Conservation (phyloP, 2,113 vertebrate genomes). For the Phoxinus phoxinus region DNA sequence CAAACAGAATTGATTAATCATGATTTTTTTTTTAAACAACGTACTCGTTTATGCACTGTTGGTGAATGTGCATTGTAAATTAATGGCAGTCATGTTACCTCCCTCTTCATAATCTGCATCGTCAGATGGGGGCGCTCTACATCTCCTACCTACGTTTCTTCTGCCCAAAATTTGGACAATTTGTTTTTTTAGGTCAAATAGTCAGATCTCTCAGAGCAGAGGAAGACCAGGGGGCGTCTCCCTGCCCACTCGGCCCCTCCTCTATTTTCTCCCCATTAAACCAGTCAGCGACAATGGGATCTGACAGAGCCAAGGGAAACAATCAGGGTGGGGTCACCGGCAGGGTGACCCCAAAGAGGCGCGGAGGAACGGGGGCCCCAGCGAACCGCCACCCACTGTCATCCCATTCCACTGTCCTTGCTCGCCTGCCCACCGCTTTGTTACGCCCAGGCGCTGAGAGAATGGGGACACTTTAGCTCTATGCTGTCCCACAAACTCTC, state of each 20-base stretch:
- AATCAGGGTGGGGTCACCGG: conserved; percentile 75
- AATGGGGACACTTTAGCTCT: conserved; percentile 70
- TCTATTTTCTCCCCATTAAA: conserved; percentile 78
- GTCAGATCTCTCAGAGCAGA: conserved; percentile 71
- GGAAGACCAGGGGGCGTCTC: conserved; percentile 64
- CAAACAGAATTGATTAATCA: not conserved
- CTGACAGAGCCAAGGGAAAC: conserved; percentile 81
- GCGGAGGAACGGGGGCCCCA: conserved; percentile 68
- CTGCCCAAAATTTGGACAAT: conserved; percentile 12
- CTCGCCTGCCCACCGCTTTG: conserved; percentile 70
- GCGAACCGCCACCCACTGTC: conserved; percentile 61
- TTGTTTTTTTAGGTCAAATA: conserved; percentile 83
- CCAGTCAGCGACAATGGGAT: conserved; percentile 79
- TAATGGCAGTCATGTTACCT: not conserved
- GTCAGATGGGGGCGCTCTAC: conserved; percentile 61
- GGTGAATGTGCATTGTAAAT: not conserved
- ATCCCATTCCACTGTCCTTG: conserved; percentile 45
- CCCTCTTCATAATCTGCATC: not conserved
- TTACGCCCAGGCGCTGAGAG: conserved; percentile 68
- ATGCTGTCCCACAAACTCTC: conserved; percentile 23
- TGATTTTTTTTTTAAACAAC: no score
- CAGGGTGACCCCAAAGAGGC: conserved; percentile 71
- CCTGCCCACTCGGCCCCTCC: conserved; percentile 58
- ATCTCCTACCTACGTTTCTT: conserved; percentile 25
- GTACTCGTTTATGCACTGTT: not conserved